Conservation (phyloP, 92 coral and sea anemone genomes). For the Heliopora coerulea region DNA sequence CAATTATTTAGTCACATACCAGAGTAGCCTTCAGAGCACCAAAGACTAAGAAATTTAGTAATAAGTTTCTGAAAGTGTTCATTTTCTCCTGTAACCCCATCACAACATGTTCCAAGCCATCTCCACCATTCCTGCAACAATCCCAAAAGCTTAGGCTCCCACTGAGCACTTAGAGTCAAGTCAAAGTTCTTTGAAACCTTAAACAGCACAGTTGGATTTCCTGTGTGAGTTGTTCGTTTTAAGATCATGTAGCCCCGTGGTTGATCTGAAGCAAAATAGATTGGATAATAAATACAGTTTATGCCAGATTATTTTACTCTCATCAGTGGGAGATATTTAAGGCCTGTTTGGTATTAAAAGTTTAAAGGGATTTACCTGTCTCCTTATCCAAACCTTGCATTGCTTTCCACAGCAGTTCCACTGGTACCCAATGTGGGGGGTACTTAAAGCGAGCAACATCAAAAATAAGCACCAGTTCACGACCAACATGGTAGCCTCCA, state of each 20-base stretch:
- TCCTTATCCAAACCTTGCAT: constrained; percentile 67
- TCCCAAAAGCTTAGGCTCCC: neutral
- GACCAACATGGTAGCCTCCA: constrained; percentile 75
- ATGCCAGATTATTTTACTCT: too few species aligned
- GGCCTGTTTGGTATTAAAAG: too few species aligned
- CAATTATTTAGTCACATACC: too few species aligned
- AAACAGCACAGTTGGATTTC: constrained; percentile 28
- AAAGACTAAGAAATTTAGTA: constrained; percentile 16
- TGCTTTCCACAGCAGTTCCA: constrained; percentile 65
- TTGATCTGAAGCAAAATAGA: neutral
- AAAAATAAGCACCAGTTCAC: constrained; percentile 69
- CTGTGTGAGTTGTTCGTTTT: constrained; percentile 20
- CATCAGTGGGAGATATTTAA: too few species aligned
- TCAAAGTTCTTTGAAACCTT: constrained; percentile 16
- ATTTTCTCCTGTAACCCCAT: neutral
- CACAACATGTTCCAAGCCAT: constrained; percentile 7
- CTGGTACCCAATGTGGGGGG: constrained; percentile 89
- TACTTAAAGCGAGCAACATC: constrained; percentile 94
- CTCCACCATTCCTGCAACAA: constrained; percentile 1
- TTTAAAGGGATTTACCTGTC: constrained; percentile 58
- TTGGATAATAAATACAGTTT: too few species aligned
- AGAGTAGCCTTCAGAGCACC: neutral
- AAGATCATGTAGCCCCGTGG: constrained; percentile 27
- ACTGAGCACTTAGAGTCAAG: neutral
- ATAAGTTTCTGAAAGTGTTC: constrained; percentile 1